Evolutionary conservation across 2,797 vertebrate genomes (phyloP).

Genomic region (Pipistrellus kuhlii): DNA sequence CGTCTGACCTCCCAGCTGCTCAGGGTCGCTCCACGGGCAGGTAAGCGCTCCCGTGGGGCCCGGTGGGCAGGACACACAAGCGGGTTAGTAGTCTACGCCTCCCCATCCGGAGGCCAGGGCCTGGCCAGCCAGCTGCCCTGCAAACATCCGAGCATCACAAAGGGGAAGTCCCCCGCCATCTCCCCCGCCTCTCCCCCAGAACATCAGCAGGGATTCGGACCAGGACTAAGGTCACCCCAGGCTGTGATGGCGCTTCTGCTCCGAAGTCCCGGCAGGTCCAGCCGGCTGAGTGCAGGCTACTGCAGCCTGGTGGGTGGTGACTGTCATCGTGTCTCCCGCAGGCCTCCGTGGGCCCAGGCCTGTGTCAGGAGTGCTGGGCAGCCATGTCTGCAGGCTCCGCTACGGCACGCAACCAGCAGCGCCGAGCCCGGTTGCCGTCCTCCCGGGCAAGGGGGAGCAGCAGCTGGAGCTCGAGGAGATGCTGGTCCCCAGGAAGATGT

Average conservation of each 20-base stretch:
- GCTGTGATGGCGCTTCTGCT: not conserved
- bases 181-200: no score
- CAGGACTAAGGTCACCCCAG: rapidly evolving
- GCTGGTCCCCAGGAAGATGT: conserved; percentile 94
- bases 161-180: no score
- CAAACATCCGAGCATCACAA: not conserved
- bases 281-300: rapidly evolving
- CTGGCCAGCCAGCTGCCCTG: not conserved
- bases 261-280: rapidly evolving
- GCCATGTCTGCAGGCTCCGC: not conserved
- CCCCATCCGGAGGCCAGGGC: not conserved
- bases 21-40: conserved; percentile 81
- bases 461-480: conserved; percentile 93
- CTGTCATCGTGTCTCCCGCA: not conserved
- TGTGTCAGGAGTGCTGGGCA: not conserved
- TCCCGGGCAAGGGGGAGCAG: conserved; percentile 88
- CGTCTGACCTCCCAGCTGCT: conserved; percentile 80
- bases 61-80: not conserved
- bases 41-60: conserved; percentile 72
- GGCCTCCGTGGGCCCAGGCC: conserved; percentile 15
- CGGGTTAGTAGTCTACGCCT: not conserved
- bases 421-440: conserved; percentile 84
- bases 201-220: not conserved
- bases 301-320: not conserved
- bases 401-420: conserved; percentile 88